Evolutionary conservation across 2,113 vertebrate species (phyloP).

Genomic region (Sturnus vulgaris): DNA sequence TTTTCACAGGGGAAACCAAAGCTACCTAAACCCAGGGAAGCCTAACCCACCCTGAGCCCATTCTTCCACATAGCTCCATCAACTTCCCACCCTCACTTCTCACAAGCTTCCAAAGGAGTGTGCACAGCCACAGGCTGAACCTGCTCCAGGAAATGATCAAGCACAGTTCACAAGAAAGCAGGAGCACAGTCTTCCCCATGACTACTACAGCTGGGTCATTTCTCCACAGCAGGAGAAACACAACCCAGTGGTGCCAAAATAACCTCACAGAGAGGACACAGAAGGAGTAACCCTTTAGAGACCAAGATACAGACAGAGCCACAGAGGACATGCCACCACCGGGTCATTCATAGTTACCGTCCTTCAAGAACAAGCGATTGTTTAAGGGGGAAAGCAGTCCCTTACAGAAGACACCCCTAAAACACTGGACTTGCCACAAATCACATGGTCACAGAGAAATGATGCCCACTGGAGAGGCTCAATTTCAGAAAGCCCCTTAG

Average conservation of each 20-base stretch:
- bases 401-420: background rate
- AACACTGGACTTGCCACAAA: background rate
- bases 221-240: background rate
- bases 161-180: background rate
- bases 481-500: background rate
- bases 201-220: background rate
- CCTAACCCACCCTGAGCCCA: background rate
- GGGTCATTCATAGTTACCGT: background rate
- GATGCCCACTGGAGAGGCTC: background rate
- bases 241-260: background rate
- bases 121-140: background rate
- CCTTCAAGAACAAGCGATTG: background rate
- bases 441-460: fast-evolving
- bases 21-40: background rate
- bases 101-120: background rate
- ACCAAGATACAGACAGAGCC: background rate
- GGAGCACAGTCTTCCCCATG: fast-evolving
- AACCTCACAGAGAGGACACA: background rate
- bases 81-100: background rate
- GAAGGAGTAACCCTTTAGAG: background rate
- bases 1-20: background rate
- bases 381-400: background rate
- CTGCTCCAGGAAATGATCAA: background rate
- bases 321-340: background rate
- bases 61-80: background rate